Percentiles rank a stretch among this genome's conserved stretches.
Conservation (phyloP, 1,140 invertebrate species). For the Microvelia longipes region DNA sequence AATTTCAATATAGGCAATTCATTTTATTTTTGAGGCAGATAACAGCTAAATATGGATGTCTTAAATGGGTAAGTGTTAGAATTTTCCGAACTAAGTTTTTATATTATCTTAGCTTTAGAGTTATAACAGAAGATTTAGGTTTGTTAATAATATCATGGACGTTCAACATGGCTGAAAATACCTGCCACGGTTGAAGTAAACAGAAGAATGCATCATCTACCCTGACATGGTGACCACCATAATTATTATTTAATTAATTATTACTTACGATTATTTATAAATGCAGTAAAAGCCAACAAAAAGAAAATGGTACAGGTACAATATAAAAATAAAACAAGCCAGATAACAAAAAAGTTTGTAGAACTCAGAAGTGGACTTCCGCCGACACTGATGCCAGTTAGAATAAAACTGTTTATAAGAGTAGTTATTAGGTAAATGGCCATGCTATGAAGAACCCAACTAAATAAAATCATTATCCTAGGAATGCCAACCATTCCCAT, state of each 20-base stretch:
- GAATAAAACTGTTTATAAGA: not conserved
- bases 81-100: too few species aligned
- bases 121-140: too few species aligned
- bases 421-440: not conserved
- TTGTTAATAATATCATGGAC: too few species aligned
- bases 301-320: not conserved
- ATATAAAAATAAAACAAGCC: not conserved
- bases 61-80: too few species aligned
- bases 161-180: not conserved
- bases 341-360: not conserved
- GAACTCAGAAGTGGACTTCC: not conserved
- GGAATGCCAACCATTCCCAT: not conserved
- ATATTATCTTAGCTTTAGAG: too few species aligned
- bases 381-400: not conserved
- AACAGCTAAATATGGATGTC: too few species aligned
- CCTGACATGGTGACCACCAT: not conserved
- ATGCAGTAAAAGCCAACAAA: not conserved
- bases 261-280: constrained; percentile 1
- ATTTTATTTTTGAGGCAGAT: too few species aligned
- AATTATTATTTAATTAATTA: not conserved
- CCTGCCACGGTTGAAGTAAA: not conserved
- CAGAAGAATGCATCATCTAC: not conserved
- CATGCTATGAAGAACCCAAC: not conserved
- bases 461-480: not conserved
- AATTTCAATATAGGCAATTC: too few species aligned